Conservation (phyloP, 2,113 vertebrate species). For the Nyctibius bracteatus region DNA sequence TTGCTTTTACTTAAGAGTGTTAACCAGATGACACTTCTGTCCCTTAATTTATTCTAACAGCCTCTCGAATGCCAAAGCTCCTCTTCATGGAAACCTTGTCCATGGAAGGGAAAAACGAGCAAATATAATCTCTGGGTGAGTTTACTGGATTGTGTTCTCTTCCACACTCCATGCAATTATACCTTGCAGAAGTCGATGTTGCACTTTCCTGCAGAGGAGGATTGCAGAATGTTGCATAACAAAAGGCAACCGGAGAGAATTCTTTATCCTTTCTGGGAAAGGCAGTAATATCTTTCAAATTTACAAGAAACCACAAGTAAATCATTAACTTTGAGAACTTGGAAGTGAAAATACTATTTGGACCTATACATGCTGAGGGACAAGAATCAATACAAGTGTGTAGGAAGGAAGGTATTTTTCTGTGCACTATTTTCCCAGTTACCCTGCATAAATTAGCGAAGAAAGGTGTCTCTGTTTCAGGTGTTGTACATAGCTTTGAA, state of each 20-base stretch:
- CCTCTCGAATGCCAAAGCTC: background rate
- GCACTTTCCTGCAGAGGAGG: background rate
- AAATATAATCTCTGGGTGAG: background rate
- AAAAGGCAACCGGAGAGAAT: background rate
- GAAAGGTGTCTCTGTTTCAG: background rate
- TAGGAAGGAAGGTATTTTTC: slow-evolving; percentile 1
- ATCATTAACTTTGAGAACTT: background rate
- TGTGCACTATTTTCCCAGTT: background rate
- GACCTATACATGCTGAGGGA: background rate
- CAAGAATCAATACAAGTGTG: background rate
- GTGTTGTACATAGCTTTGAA: background rate
- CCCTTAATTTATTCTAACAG: background rate
- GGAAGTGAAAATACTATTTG: background rate
- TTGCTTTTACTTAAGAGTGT: background rate
- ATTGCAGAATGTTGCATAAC: background rate
- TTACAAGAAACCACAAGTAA: background rate
- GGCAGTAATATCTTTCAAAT: background rate
- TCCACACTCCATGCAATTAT: background rate
- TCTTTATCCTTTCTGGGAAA: background rate
- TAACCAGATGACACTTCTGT: slow-evolving; percentile 8
- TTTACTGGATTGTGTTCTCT: background rate
- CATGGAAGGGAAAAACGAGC: background rate
- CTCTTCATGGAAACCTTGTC: background rate
- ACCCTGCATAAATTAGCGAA: background rate
- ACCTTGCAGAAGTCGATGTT: background rate